These are phyloP conservation scores for Dryadula phaetusa DNA, from an alignment of 2,888 invertebrate species.

Conservation along the genomic window DNA sequence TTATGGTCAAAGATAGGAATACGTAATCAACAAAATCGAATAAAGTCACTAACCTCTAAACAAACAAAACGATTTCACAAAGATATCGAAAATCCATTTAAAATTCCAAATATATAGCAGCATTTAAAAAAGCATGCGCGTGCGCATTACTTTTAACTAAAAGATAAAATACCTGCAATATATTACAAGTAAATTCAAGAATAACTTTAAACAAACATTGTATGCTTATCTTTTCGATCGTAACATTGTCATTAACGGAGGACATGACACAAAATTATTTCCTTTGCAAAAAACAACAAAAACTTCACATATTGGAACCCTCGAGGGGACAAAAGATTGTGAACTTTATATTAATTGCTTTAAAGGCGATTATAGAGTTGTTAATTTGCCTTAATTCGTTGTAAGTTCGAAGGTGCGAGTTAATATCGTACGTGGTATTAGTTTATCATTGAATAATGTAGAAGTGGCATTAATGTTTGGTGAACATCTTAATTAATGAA, in stretches of 20 bases:
- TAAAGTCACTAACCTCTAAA: neutral
- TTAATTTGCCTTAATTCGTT: slow-evolving; percentile 29
- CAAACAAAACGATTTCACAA: neutral
- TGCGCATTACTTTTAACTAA: neutral
- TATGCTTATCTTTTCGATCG: slow-evolving; percentile 21
- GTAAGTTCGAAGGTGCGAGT: slow-evolving; percentile 15
- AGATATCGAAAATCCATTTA: slow-evolving; percentile 5
- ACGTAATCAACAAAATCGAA: neutral
- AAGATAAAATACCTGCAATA: slow-evolving; percentile 9
- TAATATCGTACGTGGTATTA: slow-evolving; percentile 34
- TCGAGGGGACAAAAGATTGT: neutral
- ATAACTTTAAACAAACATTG: slow-evolving; percentile 18
- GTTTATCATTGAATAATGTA: neutral
- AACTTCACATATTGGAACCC: neutral
- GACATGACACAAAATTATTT: slow-evolving; percentile 26
- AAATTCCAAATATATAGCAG: neutral
- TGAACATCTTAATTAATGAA: neutral
- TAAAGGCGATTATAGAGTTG: slow-evolving; percentile 28
- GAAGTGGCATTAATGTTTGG: neutral
- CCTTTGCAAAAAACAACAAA: slow-evolving; percentile 24
- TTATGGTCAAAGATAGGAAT: too few relatives aligned
- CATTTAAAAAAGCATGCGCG: slow-evolving; percentile 17
- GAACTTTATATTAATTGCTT: slow-evolving; percentile 16
- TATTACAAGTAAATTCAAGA: slow-evolving; percentile 13
- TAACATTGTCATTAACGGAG: slow-evolving; percentile 25